phyloP scores from a whole-genome alignment of 2,797 vertebrate species.

The Taenioides sp. region DNA sequence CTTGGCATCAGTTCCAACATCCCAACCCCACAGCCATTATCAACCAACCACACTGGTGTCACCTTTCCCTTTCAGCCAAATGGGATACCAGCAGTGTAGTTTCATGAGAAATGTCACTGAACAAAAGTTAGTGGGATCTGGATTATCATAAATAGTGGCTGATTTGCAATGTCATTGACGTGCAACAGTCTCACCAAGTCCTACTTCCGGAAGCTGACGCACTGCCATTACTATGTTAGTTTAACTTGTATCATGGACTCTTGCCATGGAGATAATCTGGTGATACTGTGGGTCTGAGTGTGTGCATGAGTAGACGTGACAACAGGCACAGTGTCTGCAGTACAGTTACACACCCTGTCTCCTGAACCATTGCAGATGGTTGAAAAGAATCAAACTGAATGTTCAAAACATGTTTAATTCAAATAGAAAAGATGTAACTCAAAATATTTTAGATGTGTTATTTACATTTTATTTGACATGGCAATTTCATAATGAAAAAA shows the following conservation, averaged over 20 bases:
- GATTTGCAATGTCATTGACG: conserved; percentile 26
- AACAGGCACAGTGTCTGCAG: conserved; percentile 29
- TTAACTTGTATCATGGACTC: conserved; percentile 29
- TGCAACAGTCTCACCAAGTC: conserved; percentile 19
- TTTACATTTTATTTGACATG: background rate
- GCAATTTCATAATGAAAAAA: no score
- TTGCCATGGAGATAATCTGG: conserved; percentile 46
- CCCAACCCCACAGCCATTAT: background rate
- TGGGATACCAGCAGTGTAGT: background rate
- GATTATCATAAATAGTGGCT: background rate
- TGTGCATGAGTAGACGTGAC: conserved; percentile 52
- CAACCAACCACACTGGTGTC: background rate
- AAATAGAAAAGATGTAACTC: background rate
- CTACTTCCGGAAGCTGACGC: conserved; percentile 27
- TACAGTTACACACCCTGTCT: conserved; percentile 10
- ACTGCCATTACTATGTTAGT: conserved; percentile 28
- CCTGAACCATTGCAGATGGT: background rate
- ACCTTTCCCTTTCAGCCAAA: conserved; percentile 3
- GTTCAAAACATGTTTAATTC: background rate
- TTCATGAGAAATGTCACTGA: background rate
- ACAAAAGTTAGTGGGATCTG: background rate
- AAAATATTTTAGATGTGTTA: background rate
- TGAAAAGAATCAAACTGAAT: background rate
- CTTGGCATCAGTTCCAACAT: background rate
- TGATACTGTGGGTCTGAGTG: conserved; percentile 38